These are phyloP conservation scores for Coleophora deauratella DNA, from an alignment of 2,888 invertebrate genomes.

Conservation along the genomic window DNA sequence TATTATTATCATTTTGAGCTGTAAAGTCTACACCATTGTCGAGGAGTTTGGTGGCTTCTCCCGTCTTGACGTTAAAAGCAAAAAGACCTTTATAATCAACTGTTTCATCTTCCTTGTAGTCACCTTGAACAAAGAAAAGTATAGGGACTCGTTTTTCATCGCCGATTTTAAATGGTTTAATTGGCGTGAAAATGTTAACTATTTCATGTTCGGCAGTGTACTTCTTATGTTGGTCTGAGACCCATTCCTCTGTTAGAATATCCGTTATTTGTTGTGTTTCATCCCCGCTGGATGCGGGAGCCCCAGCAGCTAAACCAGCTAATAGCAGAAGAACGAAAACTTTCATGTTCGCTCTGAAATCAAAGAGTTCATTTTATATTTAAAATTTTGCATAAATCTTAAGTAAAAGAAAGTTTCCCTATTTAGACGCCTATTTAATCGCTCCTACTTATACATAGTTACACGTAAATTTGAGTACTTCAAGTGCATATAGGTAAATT, in stretches of 20 bases:
- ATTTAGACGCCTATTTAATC: too few relatives aligned
- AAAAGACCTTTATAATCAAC: slow-evolving; percentile 31
- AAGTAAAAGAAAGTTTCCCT: too few relatives aligned
- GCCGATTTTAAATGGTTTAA: slow-evolving; percentile 29
- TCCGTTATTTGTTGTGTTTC: slow-evolving; percentile 18
- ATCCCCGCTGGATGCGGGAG: slow-evolving; percentile 20
- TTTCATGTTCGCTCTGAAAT: slow-evolving; percentile 13
- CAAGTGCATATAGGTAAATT: too few relatives aligned
- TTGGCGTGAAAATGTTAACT: slow-evolving; percentile 27
- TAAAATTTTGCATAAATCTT: too few relatives aligned
- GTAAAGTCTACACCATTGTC: slow-evolving; percentile 30
- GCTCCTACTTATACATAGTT: too few relatives aligned
- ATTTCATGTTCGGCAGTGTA: slow-evolving; percentile 30
- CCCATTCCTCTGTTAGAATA: slow-evolving; percentile 25
- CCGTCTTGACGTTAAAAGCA: slow-evolving; percentile 16
- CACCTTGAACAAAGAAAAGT: slow-evolving; percentile 33
- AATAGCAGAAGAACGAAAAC: slow-evolving; percentile 21
- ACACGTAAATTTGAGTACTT: too few relatives aligned
- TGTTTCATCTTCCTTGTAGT: slow-evolving; percentile 19
- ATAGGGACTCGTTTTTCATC: slow-evolving; percentile 15
- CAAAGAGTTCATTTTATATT: background rate
- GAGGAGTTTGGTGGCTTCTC: slow-evolving; percentile 26
- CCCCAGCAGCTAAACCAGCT: slow-evolving; percentile 20
- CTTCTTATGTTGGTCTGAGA: slow-evolving; percentile 20
- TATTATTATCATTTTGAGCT: slow-evolving; percentile 26